phyloP scores from a whole-genome alignment of 2,888 invertebrate genomes.

The Prosapia bicincta region DNA sequence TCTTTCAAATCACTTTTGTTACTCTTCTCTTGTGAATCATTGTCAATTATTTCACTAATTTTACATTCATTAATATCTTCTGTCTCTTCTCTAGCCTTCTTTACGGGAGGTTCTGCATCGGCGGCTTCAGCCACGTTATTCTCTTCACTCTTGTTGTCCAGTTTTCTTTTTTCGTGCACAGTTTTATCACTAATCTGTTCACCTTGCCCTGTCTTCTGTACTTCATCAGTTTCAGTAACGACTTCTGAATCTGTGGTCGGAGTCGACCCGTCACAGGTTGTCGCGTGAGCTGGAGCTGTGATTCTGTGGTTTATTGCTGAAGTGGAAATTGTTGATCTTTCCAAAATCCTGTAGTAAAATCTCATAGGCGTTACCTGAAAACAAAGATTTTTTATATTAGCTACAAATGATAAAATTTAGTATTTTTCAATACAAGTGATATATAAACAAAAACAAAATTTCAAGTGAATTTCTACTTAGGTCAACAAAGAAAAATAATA shows the following conservation, averaged over 20 bases:
- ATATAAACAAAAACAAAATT: too few species aligned
- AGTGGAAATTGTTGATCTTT: constrained; percentile 31
- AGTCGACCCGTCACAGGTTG: background rate
- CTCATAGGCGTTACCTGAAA: constrained; percentile 69
- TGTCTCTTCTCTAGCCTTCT: background rate
- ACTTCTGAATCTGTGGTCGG: background rate
- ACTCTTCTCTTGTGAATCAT: background rate
- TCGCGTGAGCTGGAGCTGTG: constrained; percentile 10
- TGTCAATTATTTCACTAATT: background rate
- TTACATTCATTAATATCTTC: background rate
- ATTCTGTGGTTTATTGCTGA: background rate
- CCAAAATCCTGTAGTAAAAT: constrained; percentile 63
- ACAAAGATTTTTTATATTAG: too few species aligned
- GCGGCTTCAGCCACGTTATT: background rate
- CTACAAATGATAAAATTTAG: too few species aligned
- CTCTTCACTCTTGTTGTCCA: background rate
- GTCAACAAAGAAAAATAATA: too few species aligned
- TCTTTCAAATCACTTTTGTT: background rate
- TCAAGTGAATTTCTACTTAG: too few species aligned
- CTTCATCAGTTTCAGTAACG: background rate
- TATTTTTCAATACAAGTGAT: too few species aligned
- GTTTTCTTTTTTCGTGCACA: background rate
- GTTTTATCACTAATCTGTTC: background rate
- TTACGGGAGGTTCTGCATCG: background rate
- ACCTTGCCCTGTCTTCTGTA: background rate